These are phyloP conservation scores for Bombus turneri DNA, from an alignment of 1,140 invertebrate genomes.

Conservation along the genomic window DNA sequence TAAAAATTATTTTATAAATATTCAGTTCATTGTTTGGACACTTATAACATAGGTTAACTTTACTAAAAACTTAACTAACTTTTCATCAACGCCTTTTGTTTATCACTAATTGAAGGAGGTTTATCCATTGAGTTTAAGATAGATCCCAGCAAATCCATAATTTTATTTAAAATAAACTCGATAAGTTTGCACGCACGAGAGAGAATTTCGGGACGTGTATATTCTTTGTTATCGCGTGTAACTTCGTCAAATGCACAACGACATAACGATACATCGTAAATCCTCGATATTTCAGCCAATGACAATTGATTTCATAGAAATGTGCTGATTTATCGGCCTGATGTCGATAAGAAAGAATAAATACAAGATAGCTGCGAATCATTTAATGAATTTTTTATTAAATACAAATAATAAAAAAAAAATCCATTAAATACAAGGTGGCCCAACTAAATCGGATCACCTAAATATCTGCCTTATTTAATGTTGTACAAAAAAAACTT, in stretches of 20 bases:
- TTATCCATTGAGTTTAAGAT: constrained; percentile 90
- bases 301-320: not conserved
- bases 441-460: no score
- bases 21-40: not conserved
- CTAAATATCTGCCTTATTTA: no score
- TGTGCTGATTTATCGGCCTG: not conserved
- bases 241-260: not conserved
- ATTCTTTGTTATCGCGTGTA: not conserved
- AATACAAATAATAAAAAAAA: no score
- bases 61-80: constrained; percentile 79
- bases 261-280: not conserved
- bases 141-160: constrained; percentile 88
- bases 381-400: not conserved
- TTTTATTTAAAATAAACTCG: not conserved
- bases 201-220: not conserved
- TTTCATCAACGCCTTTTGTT: constrained; percentile 86
- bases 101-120: constrained; percentile 86
- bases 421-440: no score
- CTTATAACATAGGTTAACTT: constrained; percentile 54
- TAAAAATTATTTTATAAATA: constrained; percentile 24
- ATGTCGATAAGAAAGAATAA: not conserved
- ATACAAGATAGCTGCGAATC: not conserved
- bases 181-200: not conserved
- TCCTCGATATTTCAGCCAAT: not conserved
- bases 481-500: no score